These are phyloP conservation scores for Globodera rostochiensis DNA, from an alignment of 1,140 invertebrate genomes.

Conservation along the genomic window DNA sequence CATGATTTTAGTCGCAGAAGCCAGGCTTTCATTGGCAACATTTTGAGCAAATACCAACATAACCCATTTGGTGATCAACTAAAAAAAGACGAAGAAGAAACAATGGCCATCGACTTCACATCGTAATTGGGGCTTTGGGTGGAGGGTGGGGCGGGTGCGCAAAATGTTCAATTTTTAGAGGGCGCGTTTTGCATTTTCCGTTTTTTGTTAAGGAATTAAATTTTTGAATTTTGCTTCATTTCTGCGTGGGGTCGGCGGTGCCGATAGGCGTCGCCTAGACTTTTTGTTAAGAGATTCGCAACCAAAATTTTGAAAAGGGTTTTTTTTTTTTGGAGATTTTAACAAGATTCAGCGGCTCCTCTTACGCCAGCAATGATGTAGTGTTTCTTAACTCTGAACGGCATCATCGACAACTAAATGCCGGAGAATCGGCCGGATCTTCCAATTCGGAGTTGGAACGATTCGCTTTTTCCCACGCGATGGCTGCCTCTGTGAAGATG, in stretches of 20 bases:
- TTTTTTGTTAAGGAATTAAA: too few relatives aligned
- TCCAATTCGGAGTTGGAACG: slow-evolving; percentile 39
- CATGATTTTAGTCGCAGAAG: neutral
- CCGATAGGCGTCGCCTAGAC: too few relatives aligned
- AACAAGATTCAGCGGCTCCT: neutral
- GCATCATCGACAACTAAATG: neutral
- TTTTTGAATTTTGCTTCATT: too few relatives aligned
- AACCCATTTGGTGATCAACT: neutral
- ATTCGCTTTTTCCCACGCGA: slow-evolving; percentile 50
- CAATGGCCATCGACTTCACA: slow-evolving; percentile 23
- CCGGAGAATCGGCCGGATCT: neutral
- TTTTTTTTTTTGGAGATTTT: too few relatives aligned
- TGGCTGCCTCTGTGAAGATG: slow-evolving; percentile 55
- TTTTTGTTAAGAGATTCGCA: too few relatives aligned
- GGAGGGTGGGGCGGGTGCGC: too few relatives aligned
- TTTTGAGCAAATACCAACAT: slow-evolving; percentile 9
- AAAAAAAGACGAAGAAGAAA: slow-evolving; percentile 11
- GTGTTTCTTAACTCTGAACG: slow-evolving; percentile 20
- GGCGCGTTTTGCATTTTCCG: too few relatives aligned
- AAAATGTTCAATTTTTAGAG: too few relatives aligned
- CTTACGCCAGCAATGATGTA: slow-evolving; percentile 7
- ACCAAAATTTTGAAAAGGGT: too few relatives aligned
- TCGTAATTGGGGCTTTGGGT: neutral
- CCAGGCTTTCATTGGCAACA: neutral
- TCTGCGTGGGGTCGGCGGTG: too few relatives aligned